Base-by-base conservation (phyloP, 2,888 invertebrate species). In the Archaeoteleia sp. region DNA sequence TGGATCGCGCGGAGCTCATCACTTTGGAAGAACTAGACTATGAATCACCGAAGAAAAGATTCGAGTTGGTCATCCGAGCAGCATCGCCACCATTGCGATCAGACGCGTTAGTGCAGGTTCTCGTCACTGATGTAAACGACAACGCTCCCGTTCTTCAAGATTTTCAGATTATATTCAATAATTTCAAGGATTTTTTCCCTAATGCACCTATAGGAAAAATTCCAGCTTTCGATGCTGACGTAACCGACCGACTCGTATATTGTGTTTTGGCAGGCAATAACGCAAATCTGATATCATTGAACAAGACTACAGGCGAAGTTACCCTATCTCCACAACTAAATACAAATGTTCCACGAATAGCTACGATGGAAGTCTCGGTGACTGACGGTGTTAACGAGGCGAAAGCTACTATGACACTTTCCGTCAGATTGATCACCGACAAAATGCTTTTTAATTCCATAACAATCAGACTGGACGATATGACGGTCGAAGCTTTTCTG, bases 381-480 rank as follows among this genome's bases (percentile, higher is more conserved):
- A 91, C 93, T 66, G 98, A 98, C 86, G 97, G 97, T 0, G 91
- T 95, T 5, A 97, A 98, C 85, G 96, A 95, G 85, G 93, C 95
- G 0, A 95, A 94, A 84, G 95, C 97, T 0, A 92, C 95, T 74
- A 97, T 97, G 94, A 94, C 93, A 63, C 88, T 98, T 0, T 91
- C 92, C 0, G 97, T 97, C 0, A 89, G 96, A 0, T 88, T 97
- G 17, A 95, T 98, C 61, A 97, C 97, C 0, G 95, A 96, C 80
- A 94, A 96, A 74, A 97, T 98, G 95, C 87, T 98, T 1, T 92
- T 93, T 80, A 96, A 96, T 85, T 96, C 97, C 0, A 95, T 98
- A 30, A 97, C 97, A 0, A 93, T 98, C 0, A 90, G 97, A 1
- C 86, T 98, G 10, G 94, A 95, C 81, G 95, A 96, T 78, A 96